Percentiles rank a stretch among this genome's conserved stretches.
phyloP scores from a whole-genome alignment of 2,113 vertebrate species.

The Proteles cristata region DNA sequence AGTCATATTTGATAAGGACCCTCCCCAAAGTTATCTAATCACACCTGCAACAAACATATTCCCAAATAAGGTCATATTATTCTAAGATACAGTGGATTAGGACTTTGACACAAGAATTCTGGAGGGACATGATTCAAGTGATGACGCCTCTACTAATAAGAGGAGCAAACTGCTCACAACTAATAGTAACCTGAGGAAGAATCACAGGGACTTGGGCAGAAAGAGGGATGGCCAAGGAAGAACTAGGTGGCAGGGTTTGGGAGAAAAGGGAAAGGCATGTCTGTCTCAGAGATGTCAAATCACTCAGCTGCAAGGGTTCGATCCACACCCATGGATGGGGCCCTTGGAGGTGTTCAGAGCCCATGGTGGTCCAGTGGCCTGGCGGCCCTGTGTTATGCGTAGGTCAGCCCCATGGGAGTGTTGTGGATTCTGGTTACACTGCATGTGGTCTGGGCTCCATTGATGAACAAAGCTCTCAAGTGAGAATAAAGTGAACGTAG shows the following conservation, averaged over 20 bases:
- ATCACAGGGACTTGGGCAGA: not conserved
- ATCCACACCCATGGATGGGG: not conserved
- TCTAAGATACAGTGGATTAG: not conserved
- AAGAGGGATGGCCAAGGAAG: not conserved
- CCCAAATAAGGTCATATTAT: not conserved
- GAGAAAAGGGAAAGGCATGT: not conserved
- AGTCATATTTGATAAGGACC: not conserved
- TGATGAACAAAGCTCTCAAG: not conserved
- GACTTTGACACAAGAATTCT: not conserved
- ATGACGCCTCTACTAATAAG: not conserved
- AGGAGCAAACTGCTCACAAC: not conserved
- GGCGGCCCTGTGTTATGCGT: no score
- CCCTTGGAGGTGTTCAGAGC: no score
- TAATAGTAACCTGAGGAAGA: not conserved
- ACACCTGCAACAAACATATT: not conserved
- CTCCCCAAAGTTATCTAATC: not conserved
- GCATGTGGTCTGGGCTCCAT: not conserved
- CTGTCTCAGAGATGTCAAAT: not conserved
- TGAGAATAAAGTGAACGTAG: not conserved
- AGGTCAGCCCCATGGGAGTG: not conserved
- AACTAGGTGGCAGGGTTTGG: not conserved
- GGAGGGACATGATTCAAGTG: not conserved
- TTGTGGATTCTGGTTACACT: not conserved
- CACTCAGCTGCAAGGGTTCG: not conserved
- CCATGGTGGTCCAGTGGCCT: not conserved